A percentile compares a stretch with the other conserved stretches of the same genome.
phyloP scores from a whole-genome alignment of 2,113 vertebrate species.

The Cervus canadensis region DNA sequence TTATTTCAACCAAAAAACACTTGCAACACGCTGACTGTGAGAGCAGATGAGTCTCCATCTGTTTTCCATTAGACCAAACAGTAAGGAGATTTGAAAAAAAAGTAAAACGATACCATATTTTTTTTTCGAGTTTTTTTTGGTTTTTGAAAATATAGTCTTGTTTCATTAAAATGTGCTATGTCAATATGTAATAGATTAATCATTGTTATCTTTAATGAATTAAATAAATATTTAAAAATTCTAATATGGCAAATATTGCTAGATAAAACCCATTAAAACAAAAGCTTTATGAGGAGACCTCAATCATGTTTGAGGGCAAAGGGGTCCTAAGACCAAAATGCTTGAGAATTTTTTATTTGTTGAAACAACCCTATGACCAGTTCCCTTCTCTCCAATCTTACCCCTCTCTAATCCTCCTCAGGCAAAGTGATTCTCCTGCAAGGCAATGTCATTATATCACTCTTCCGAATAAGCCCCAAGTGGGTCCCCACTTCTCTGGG shows the following conservation, averaged over 20 bases:
- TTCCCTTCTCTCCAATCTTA: background rate
- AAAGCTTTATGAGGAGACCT: background rate
- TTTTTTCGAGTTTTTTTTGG: background rate
- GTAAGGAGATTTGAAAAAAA: background rate
- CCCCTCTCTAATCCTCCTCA: background rate
- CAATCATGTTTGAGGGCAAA: background rate
- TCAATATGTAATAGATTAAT: background rate
- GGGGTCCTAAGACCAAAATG: background rate
- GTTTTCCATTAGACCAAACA: background rate
- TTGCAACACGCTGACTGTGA: background rate
- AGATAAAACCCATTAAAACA: background rate
- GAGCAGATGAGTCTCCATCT: background rate
- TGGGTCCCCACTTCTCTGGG: background rate
- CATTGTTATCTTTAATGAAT: background rate
- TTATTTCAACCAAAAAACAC: background rate
- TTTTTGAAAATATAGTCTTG: background rate
- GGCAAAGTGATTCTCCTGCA: background rate
- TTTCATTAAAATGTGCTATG: background rate
- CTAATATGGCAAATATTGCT: background rate
- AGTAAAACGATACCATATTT: background rate
- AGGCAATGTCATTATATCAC: background rate
- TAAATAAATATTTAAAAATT: background rate
- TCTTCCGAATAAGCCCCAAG: background rate
- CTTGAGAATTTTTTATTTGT: background rate
- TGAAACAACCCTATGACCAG: background rate